Conservation (phyloP, 2,797 vertebrate genomes). For the Leptodactylus fallax region DNA sequence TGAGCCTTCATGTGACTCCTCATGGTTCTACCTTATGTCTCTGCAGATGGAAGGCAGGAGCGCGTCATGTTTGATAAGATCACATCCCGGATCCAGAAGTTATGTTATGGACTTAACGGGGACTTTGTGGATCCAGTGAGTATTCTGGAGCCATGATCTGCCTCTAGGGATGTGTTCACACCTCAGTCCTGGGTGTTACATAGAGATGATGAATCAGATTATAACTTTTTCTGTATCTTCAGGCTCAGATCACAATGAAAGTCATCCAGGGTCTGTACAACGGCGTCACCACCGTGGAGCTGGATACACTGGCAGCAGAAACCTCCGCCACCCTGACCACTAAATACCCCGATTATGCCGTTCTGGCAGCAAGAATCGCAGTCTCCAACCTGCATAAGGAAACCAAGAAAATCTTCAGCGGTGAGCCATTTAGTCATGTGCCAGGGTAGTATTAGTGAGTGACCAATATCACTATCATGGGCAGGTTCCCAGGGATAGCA, state of each 20-base stretch:
- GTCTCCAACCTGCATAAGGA: constrained; percentile 98
- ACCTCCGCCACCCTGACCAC: constrained; percentile 95
- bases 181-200: no score
- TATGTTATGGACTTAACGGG: constrained; percentile 93
- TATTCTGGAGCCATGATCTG: constrained; percentile 20
- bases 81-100: constrained; percentile 96
- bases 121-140: constrained; percentile 97
- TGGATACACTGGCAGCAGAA: constrained; percentile 94
- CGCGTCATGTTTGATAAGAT: constrained; percentile 99
- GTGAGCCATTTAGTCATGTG: constrained; percentile 69
- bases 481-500: no score
- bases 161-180: no score
- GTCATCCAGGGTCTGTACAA: constrained; percentile 97
- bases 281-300: constrained; percentile 93
- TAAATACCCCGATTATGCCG: constrained; percentile 95
- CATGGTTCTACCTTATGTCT: neutral
- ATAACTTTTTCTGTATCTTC: constrained; percentile 13
- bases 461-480: no score
- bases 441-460: no score
- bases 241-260: constrained; percentile 98
- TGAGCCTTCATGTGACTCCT: neutral
- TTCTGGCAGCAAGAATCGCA: constrained; percentile 92
- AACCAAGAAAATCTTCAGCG: constrained; percentile 97
- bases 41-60: constrained; percentile 92
- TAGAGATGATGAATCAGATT: no score